Evolutionary conservation across 2,113 vertebrate genomes (phyloP).

Genomic region (Orthonyx spaldingii): DNA sequence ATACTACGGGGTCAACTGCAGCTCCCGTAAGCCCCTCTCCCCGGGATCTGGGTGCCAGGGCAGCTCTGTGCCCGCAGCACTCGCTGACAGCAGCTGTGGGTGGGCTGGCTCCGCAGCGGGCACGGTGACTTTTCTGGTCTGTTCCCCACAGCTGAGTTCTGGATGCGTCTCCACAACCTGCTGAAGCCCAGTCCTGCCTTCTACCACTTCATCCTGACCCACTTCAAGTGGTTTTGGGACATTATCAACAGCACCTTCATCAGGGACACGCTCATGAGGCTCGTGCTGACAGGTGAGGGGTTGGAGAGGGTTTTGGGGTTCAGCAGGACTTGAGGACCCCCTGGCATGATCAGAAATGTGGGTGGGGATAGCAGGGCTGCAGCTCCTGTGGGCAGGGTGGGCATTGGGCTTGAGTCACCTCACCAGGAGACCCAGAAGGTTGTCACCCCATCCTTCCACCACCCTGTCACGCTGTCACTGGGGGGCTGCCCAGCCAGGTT

Average conservation of each 20-base stretch:
- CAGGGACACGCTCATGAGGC: constrained; percentile 78
- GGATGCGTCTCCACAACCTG: constrained; percentile 74
- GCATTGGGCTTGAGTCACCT: neutral
- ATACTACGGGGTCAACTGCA: constrained; percentile 87
- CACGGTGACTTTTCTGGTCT: neutral
- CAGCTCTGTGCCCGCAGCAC: neutral
- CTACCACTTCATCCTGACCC: constrained; percentile 84
- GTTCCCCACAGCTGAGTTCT: constrained; percentile 78
- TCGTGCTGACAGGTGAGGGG: constrained; percentile 82
- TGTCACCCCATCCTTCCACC: neutral
- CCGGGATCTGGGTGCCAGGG: rapidly evolving
- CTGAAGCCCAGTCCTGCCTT: constrained; percentile 80
- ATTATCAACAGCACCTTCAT: constrained; percentile 86
- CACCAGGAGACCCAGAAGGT: neutral
- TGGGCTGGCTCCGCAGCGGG: neutral
- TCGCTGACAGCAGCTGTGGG: rapidly evolving
- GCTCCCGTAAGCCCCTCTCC: constrained; percentile 78
- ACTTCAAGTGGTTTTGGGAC: constrained; percentile 87
- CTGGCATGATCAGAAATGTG: neutral
- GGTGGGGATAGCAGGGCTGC: neutral
- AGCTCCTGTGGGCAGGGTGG: neutral
- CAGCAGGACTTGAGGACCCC: neutral
- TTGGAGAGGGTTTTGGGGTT: rapidly evolving
- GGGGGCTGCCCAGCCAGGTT: neutral
- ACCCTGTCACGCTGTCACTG: neutral